Evolutionary conservation across 2,797 vertebrate species (phyloP).

Genomic region (Gorsachius magnificus): DNA sequence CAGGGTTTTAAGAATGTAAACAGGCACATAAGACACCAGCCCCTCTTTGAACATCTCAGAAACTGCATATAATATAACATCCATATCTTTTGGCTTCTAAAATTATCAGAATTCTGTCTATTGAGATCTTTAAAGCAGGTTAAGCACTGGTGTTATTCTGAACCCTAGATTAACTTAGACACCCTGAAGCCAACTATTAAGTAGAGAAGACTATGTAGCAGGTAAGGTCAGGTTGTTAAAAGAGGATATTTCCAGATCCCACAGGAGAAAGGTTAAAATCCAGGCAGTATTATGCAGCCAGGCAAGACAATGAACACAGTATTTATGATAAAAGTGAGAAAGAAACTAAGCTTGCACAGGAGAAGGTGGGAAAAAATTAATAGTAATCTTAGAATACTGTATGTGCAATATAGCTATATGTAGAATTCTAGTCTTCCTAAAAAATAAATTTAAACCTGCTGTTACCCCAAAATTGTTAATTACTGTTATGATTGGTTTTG

Average conservation of each 20-base stretch:
- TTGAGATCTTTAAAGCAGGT: not conserved
- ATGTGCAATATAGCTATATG: not conserved
- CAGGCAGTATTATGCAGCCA: accelerated
- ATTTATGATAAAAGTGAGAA: not conserved
- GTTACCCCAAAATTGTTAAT: not conserved
- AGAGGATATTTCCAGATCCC: not conserved
- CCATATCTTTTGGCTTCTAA: not conserved
- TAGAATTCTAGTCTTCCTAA: not conserved
- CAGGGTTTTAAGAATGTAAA: not conserved
- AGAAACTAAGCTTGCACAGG: not conserved
- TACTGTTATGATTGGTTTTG: not conserved
- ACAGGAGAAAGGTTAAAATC: not conserved
- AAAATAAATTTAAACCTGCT: not conserved
- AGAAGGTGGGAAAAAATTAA: not conserved
- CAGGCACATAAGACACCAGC: not conserved
- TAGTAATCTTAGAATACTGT: not conserved
- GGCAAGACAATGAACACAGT: not conserved
- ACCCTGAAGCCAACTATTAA: not conserved
- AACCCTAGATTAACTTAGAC: not conserved
- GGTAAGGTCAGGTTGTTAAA: not conserved
- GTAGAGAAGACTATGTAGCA: not conserved
- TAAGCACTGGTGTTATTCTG: not conserved
- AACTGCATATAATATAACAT: not conserved
- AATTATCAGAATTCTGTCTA: not conserved
- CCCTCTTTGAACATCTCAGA: not conserved